These are phyloP conservation scores for Antitype chi DNA, from an alignment of 2,888 invertebrate species.

Conservation along the genomic window DNA sequence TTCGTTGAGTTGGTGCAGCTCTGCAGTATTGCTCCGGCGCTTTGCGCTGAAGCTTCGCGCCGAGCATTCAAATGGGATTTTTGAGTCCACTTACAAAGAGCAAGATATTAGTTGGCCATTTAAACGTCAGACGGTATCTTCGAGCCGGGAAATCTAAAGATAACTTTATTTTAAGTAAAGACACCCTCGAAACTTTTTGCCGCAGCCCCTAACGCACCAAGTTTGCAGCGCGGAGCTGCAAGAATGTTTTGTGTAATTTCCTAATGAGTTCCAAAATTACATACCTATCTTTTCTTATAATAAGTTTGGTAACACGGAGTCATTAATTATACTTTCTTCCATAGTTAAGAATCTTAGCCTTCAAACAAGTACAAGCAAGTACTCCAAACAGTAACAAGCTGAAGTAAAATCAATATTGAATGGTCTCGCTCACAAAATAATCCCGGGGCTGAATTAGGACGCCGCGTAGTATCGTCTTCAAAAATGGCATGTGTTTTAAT, in stretches of 20 bases:
- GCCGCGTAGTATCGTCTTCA: slow-evolving; percentile 25
- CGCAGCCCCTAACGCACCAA: slow-evolving; percentile 39
- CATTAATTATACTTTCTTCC: slow-evolving; percentile 55
- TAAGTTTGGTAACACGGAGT: slow-evolving; percentile 44
- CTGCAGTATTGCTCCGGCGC: slow-evolving; percentile 55
- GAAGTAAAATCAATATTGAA: slow-evolving; percentile 56
- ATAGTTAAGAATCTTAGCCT: slow-evolving; percentile 44
- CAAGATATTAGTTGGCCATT: slow-evolving; percentile 67
- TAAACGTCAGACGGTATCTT: slow-evolving; percentile 51
- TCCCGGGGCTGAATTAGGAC: slow-evolving; percentile 17
- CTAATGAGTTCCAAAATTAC: slow-evolving; percentile 57
- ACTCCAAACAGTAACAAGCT: slow-evolving; percentile 41
- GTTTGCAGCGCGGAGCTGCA: slow-evolving; percentile 35
- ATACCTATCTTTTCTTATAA: slow-evolving; percentile 45
- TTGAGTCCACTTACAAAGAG: slow-evolving; percentile 63
- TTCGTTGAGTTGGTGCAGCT: slow-evolving; percentile 58
- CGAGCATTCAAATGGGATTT: slow-evolving; percentile 67
- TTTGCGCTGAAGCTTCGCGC: slow-evolving; percentile 62
- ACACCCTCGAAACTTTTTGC: slow-evolving; percentile 45
- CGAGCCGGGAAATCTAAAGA: slow-evolving; percentile 46
- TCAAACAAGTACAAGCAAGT: too few species aligned
- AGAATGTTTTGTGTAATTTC: slow-evolving; percentile 55
- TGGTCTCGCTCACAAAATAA: slow-evolving; percentile 36
- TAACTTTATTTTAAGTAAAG: slow-evolving; percentile 48
- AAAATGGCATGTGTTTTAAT: slow-evolving; percentile 50